Evolutionary conservation across 2,113 vertebrate species (phyloP).

Genomic region (Austrofundulus limnaeus): DNA sequence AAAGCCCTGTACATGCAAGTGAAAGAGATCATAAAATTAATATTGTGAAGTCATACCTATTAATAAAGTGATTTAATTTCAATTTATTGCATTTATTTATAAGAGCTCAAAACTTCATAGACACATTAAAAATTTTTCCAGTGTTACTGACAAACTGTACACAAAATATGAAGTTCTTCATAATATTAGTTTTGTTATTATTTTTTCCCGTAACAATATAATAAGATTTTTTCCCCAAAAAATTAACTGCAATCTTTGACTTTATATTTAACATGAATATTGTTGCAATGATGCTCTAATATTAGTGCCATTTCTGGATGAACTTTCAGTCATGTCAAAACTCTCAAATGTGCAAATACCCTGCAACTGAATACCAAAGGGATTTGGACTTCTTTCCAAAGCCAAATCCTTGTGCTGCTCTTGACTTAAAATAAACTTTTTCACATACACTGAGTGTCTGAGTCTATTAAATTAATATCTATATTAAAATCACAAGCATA

Average conservation of each 20-base stretch:
- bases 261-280: background rate
- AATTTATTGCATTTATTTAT: background rate
- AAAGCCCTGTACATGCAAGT: conserved; percentile 1
- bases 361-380: conserved; percentile 26
- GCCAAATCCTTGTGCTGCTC: background rate
- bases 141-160: background rate
- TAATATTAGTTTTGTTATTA: background rate
- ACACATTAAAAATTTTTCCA: background rate
- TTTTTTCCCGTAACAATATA: background rate
- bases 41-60: background rate
- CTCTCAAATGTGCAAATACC: conserved; percentile 16
- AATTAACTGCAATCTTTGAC: background rate
- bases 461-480: background rate
- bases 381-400: conserved; percentile 13
- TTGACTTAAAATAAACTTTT: background rate
- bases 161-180: background rate
- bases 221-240: background rate
- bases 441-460: background rate
- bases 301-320: background rate
- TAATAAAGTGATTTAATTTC: conserved; percentile 12
- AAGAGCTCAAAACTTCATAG: background rate
- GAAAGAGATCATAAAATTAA: background rate
- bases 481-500: background rate
- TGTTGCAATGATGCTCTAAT: background rate
- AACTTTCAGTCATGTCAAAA: conserved; percentile 1